Percentiles rank a stretch among this genome's conserved stretches.
Conservation (phyloP, 2,888 invertebrate genomes). For the Idaea biselata region DNA sequence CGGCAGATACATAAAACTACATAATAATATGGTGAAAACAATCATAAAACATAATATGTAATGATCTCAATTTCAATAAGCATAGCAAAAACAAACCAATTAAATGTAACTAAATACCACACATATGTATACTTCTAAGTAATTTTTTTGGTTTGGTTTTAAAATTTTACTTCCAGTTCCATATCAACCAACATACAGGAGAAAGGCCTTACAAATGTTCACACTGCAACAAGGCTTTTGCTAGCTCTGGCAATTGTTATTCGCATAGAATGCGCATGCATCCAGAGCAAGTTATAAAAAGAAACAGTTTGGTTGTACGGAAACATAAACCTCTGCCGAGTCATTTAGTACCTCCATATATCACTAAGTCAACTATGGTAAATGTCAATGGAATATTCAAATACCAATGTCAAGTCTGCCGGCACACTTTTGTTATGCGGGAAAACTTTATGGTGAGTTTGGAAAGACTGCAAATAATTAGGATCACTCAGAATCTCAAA, state of each 20-base stretch:
- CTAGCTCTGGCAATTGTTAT: conserved; percentile 87
- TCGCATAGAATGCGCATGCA: conserved; percentile 87
- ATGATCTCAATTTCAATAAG: no score
- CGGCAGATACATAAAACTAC: no score
- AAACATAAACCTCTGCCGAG: not conserved
- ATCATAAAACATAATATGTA: no score
- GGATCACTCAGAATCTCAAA: not conserved
- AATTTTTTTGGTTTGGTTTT: no score
- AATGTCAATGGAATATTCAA: conserved; percentile 48
- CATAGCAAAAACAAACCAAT: no score
- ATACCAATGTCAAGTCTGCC: conserved; percentile 58
- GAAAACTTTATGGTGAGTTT: conserved; percentile 63
- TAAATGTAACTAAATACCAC: no score
- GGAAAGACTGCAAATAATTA: not conserved
- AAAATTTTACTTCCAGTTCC: conserved; percentile 76
- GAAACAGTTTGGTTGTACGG: not conserved
- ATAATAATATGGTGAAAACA: no score
- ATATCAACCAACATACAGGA: conserved; percentile 88
- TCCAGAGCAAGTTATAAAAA: conserved; percentile 65
- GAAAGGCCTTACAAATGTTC: conserved; percentile 87
- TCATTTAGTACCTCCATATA: conserved; percentile 2
- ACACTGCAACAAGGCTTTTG: conserved; percentile 86
- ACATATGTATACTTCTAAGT: no score
- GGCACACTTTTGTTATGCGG: conserved; percentile 57
- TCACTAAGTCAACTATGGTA: conserved; percentile 26